Conservation (phyloP, 2,797 vertebrate species). For the Furcifer pardalis region DNA sequence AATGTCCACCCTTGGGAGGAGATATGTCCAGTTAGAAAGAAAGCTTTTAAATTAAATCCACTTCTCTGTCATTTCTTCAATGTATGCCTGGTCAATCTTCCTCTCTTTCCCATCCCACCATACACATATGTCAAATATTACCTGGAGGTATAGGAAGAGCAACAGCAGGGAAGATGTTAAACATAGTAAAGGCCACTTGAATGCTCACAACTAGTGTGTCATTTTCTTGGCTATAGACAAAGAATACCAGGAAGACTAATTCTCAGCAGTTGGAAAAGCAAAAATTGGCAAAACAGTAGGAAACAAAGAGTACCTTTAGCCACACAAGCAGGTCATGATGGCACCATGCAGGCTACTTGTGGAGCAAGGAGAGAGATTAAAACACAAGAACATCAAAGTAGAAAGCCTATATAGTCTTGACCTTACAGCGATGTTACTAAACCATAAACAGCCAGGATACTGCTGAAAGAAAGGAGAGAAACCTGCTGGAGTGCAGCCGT, state of each 20-base stretch:
- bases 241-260: neutral
- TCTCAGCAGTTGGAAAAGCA: neutral
- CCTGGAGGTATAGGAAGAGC: too few relatives aligned
- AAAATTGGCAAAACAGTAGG: neutral
- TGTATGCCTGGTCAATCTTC: neutral
- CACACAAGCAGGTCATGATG: neutral
- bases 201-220: neutral
- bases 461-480: neutral
- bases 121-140: neutral
- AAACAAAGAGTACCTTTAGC: neutral
- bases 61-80: neutral
- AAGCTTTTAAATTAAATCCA: neutral
- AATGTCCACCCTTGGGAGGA: neutral
- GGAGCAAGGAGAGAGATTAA: neutral
- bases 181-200: neutral
- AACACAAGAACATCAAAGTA: neutral
- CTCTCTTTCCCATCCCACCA: too few relatives aligned
- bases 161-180: too few relatives aligned
- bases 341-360: neutral
- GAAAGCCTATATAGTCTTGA: neutral
- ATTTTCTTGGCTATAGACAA: neutral
- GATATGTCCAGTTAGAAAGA: neutral
- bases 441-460: neutral
- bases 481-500: neutral
- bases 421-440: neutral